phyloP scores from a whole-genome alignment of 23 tunicate genomes.

The Diplosoma virens region DNA sequence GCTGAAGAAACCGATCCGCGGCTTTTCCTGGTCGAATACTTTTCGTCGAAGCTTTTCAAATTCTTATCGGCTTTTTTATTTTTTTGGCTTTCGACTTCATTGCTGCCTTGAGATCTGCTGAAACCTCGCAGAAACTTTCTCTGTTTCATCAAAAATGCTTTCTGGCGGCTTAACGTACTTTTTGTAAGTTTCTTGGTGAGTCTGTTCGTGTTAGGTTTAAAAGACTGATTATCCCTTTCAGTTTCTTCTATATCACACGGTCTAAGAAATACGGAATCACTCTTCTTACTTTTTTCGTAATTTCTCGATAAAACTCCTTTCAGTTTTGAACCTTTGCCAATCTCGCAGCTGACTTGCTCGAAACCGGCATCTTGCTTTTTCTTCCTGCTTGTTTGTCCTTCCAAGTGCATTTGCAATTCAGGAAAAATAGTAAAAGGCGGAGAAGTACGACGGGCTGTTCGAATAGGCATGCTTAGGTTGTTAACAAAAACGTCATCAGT shows the following conservation, averaged over 20 bases:
- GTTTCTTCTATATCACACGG: neutral
- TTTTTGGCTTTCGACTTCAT: neutral
- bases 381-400: neutral
- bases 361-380: too few species aligned
- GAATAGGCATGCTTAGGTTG: neutral
- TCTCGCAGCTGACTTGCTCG: neutral
- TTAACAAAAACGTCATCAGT: neutral
- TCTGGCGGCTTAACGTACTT: too few species aligned
- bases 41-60: neutral
- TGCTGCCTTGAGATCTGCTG: neutral
- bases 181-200: too few species aligned
- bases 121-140: slow-evolving; percentile 5
- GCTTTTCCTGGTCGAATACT: neutral
- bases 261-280: too few species aligned
- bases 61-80: too few species aligned
- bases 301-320: neutral
- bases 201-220: too few species aligned
- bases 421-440: too few species aligned
- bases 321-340: neutral
- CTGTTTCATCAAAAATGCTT: slow-evolving; percentile 1
- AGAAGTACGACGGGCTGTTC: too few species aligned
- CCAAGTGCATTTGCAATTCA: too few species aligned
- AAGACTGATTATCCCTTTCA: neutral
- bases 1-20: neutral
- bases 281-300: too few species aligned